Conservation (phyloP, 30 jellyfish, hydroid and myxozoan species). For the Rhopilema esculentum region DNA sequence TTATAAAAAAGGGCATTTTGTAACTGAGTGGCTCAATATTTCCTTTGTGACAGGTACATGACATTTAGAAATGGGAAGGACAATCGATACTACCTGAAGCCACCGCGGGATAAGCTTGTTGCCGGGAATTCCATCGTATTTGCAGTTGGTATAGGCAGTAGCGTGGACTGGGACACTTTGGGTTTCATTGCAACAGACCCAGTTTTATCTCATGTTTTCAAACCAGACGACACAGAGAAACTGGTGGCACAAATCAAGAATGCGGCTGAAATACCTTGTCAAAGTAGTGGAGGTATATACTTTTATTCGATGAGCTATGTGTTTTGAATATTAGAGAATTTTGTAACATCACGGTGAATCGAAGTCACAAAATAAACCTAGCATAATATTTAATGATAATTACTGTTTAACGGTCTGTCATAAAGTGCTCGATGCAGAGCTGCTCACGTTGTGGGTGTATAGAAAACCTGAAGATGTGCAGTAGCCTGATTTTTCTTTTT, state of each 20-base stretch:
- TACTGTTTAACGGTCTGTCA: too few relatives aligned
- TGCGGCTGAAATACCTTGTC: constrained; percentile 42
- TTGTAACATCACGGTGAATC: too few relatives aligned
- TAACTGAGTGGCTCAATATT: not conserved
- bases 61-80: constrained; percentile 52
- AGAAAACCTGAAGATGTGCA: too few relatives aligned
- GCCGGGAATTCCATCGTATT: constrained; percentile 21
- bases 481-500: too few relatives aligned
- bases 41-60: constrained; percentile 34
- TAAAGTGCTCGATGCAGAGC: too few relatives aligned
- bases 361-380: too few relatives aligned
- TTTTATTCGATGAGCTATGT: too few relatives aligned
- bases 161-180: constrained; percentile 14
- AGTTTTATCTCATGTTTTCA: constrained; percentile 24
- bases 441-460: too few relatives aligned
- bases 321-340: too few relatives aligned
- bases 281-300: not conserved
- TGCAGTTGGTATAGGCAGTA: constrained; percentile 50
- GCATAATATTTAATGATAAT: too few relatives aligned
- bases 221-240: constrained; percentile 6
- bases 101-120: constrained; percentile 31
- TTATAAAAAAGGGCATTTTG: too few relatives aligned
- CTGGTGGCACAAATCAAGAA: constrained; percentile 35
- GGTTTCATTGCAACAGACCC: constrained; percentile 42
- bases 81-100: constrained; percentile 12